Conservation (phyloP, 2,888 invertebrate species). For the Elaeidobius kamerunicus region DNA sequence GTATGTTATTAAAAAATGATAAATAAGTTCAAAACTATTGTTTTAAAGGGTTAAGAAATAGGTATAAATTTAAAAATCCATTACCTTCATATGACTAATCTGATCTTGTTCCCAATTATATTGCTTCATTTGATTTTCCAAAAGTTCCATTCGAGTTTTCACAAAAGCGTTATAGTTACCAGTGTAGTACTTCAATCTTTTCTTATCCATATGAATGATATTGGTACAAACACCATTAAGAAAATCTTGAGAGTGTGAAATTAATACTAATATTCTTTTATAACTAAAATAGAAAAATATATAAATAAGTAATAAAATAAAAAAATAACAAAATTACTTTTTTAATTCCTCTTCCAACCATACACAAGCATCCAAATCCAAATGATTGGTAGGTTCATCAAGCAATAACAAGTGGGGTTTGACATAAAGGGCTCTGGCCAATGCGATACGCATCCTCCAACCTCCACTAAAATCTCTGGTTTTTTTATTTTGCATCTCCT, state of each 20-base stretch:
- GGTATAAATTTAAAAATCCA: background rate
- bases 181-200: constrained; percentile 90
- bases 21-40: background rate
- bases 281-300: constrained; percentile 60
- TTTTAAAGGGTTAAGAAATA: background rate
- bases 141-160: constrained; percentile 86
- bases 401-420: constrained; percentile 94
- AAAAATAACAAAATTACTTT: constrained; percentile 54
- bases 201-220: constrained; percentile 93
- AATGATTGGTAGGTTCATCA: constrained; percentile 94
- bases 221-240: constrained; percentile 96
- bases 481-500: constrained; percentile 79
- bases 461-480: constrained; percentile 90
- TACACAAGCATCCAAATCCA: constrained; percentile 98
- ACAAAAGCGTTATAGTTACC: constrained; percentile 94
- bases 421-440: constrained; percentile 94
- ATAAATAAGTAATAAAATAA: constrained; percentile 1
- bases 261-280: constrained; percentile 93
- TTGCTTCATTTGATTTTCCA: constrained; percentile 98
- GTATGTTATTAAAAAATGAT: background rate
- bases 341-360: constrained; percentile 99
- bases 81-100: constrained; percentile 96
- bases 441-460: constrained; percentile 98
- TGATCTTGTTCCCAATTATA: constrained; percentile 99
- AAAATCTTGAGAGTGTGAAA: constrained; percentile 99